A percentile compares a stretch with the other conserved stretches of the same genome.
These are phyloP conservation scores for Drosophila kepulauana DNA, from an alignment of 1,140 invertebrate genomes.

Conservation along the genomic window DNA sequence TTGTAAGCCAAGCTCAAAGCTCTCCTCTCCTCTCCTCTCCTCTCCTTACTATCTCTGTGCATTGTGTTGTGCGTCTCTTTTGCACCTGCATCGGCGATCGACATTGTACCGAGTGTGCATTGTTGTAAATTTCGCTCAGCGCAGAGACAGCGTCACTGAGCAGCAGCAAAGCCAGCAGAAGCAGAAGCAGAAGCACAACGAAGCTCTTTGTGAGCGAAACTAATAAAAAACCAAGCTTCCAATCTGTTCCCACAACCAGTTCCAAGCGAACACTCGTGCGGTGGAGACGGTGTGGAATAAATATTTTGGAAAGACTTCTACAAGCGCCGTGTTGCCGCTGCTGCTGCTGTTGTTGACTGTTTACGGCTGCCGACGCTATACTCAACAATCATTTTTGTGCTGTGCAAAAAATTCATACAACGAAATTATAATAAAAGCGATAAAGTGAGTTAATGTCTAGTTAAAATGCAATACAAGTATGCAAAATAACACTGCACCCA, in stretches of 20 bases:
- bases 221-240: slow-evolving; percentile 79
- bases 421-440: slow-evolving; percentile 23
- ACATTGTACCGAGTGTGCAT: slow-evolving; percentile 10
- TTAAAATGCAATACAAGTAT: slow-evolving; percentile 5
- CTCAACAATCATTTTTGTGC: slow-evolving; percentile 14
- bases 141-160: slow-evolving; percentile 17
- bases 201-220: slow-evolving; percentile 77
- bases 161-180: slow-evolving; percentile 16
- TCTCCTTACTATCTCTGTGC: slow-evolving; percentile 12
- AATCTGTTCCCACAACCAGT: slow-evolving; percentile 80
- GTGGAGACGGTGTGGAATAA: slow-evolving; percentile 51
- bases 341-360: too few species aligned
- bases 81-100: slow-evolving; percentile 20
- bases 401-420: slow-evolving; percentile 10
- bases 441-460: slow-evolving; percentile 37
- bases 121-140: slow-evolving; percentile 60
- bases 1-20: slow-evolving; percentile 56
- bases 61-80: slow-evolving; percentile 31
- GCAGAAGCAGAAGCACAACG: slow-evolving; percentile 57
- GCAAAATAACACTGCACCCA: not conserved
- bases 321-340: not conserved
- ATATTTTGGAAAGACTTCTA: slow-evolving; percentile 17
- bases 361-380: slow-evolving; percentile 2
- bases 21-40: not conserved
- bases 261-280: slow-evolving; percentile 59